phyloP scores from a whole-genome alignment of 2,888 invertebrate species.

The Dinocampus coccinellae region DNA sequence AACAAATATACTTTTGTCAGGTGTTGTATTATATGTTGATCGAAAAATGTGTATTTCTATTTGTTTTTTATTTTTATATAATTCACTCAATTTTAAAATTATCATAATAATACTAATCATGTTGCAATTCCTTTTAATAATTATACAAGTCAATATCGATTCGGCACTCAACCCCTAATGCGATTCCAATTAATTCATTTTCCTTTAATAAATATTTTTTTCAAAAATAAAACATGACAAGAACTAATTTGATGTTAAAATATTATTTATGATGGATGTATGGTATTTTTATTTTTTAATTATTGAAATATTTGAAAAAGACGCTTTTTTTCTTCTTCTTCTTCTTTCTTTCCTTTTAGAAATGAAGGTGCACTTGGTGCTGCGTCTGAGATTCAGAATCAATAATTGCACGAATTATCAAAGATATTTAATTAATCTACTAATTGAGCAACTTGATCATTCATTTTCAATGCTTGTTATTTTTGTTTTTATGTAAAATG shows the following conservation, averaged over 20 bases:
- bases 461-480: constrained; percentile 5
- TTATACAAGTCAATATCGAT: constrained; percentile 15
- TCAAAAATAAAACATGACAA: background rate
- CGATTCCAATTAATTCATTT: background rate
- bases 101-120: background rate
- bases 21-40: background rate
- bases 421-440: constrained; percentile 25
- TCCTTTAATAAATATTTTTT: background rate
- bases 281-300: background rate
- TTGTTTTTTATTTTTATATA: background rate
- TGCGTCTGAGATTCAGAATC: background rate
- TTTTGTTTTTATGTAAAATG: constrained; percentile 17
- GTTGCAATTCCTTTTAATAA: background rate
- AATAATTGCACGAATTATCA: background rate
- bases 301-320: background rate
- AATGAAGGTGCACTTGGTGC: constrained; percentile 18
- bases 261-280: background rate
- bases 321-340: background rate
- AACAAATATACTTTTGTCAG: background rate
- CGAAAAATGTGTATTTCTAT: background rate
- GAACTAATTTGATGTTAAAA: background rate
- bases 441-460: constrained; percentile 37
- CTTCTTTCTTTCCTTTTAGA: background rate
- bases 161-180: constrained; percentile 22
- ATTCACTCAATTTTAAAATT: background rate